phyloP scores from a whole-genome alignment of 2,888 invertebrate species.

The Craniophora ligustri region DNA sequence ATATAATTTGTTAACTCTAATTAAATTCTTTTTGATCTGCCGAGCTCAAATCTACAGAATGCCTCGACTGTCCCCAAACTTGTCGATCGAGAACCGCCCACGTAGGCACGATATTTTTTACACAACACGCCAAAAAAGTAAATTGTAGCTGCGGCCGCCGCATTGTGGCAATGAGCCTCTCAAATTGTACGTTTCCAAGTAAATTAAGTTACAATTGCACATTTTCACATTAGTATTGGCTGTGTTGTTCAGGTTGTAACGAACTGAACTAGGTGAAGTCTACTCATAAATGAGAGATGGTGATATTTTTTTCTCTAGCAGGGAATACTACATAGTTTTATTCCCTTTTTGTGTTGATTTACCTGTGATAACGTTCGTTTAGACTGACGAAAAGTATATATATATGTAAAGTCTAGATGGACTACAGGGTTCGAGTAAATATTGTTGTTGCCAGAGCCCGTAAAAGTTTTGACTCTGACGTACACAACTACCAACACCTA shows the following conservation, averaged over 20 bases:
- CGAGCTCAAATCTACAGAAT: slow-evolving; percentile 35
- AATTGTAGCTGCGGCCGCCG: slow-evolving; percentile 26
- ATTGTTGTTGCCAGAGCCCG: too few species aligned
- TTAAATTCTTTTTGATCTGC: background rate
- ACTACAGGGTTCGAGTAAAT: too few species aligned
- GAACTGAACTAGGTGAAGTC: background rate
- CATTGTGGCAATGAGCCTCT: slow-evolving; percentile 39
- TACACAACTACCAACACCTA: too few species aligned
- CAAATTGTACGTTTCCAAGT: slow-evolving; percentile 32
- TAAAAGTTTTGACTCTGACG: too few species aligned
- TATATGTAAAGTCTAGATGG: too few species aligned
- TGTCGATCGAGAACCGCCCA: slow-evolving; percentile 13
- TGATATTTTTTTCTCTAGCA: too few species aligned
- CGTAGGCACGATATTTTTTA: slow-evolving; percentile 36
- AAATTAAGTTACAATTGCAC: slow-evolving; percentile 24
- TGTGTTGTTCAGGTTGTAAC: slow-evolving; percentile 37
- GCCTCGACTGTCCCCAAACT: slow-evolving; percentile 31
- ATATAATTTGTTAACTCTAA: too few species aligned
- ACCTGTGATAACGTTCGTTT: too few species aligned
- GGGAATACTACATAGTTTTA: too few species aligned
- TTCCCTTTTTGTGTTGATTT: too few species aligned
- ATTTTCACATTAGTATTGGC: slow-evolving; percentile 22
- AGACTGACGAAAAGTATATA: too few species aligned
- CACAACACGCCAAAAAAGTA: slow-evolving; percentile 33
- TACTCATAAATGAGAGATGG: too few species aligned